Conservation (phyloP, 1,140 invertebrate genomes). For the Bursaphelenchus mucronatus region DNA sequence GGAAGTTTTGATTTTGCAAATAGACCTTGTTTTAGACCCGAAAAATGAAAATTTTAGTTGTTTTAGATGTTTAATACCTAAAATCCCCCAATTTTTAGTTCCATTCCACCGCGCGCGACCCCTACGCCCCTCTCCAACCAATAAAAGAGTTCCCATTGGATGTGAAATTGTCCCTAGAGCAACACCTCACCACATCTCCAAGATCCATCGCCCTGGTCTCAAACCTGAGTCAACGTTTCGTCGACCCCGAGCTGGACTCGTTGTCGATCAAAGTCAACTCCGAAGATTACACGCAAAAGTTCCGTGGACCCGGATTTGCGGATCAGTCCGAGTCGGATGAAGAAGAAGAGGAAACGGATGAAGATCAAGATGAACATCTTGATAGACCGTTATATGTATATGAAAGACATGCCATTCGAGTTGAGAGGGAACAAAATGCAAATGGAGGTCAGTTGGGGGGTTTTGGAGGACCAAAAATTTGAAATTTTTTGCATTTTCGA, state of each 20-base stretch:
- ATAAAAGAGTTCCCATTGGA: no score
- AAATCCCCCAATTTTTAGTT: no score
- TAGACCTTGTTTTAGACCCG: background rate
- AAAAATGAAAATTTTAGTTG: background rate
- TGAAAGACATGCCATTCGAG: no score
- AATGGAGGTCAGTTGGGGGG: no score
- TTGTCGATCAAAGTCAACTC: background rate
- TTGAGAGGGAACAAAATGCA: no score
- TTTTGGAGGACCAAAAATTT: no score
- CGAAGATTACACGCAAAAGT: background rate
- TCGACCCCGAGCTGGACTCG: constrained; percentile 2
- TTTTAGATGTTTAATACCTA: no score
- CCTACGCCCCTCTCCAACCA: no score
- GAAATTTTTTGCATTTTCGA: no score
- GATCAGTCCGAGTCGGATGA: constrained; percentile 2
- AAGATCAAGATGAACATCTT: background rate
- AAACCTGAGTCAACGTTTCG: background rate
- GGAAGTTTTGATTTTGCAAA: background rate
- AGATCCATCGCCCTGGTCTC: background rate
- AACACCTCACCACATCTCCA: background rate
- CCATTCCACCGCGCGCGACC: no score
- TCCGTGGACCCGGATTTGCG: background rate
- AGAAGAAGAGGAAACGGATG: background rate
- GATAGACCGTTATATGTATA: no score
- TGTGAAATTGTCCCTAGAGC: background rate